Percentiles rank a stretch among this genome's conserved stretches.
Evolutionary conservation across 1,140 invertebrate species (phyloP).

Genomic region (Tribolium castaneum): DNA sequence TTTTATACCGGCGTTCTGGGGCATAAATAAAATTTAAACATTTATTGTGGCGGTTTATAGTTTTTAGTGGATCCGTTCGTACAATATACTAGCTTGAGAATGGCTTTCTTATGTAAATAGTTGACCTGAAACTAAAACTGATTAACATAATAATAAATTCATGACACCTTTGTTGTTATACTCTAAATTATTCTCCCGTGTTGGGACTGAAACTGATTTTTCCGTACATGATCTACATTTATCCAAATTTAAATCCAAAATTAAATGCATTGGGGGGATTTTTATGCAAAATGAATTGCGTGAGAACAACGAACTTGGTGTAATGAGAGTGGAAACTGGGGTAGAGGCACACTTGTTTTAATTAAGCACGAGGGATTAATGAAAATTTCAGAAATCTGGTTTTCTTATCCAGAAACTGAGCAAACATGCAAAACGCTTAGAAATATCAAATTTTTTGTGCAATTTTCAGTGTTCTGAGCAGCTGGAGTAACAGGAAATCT

Average conservation of each 20-base stretch:
- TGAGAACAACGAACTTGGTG: neutral
- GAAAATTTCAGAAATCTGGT: too few species aligned
- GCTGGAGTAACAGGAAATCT: too few species aligned
- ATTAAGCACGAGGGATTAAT: neutral
- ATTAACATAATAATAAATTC: constrained; percentile 15
- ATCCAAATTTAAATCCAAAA: neutral
- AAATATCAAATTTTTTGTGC: too few species aligned
- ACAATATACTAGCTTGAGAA: neutral
- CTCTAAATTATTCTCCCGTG: neutral
- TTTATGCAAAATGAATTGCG: neutral
- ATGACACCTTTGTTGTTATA: neutral
- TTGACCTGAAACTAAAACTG: constrained; percentile 16
- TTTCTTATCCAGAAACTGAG: too few species aligned
- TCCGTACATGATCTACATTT: constrained; percentile 1
- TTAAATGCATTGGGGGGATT: neutral
- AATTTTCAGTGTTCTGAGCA: too few species aligned
- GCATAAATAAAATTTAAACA: constrained; percentile 3
- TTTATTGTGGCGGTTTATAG: neutral
- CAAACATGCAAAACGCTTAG: too few species aligned
- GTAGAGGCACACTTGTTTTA: neutral
- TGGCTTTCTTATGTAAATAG: constrained; percentile 18
- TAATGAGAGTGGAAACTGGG: neutral
- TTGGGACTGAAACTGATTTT: neutral
- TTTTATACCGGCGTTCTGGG: too few species aligned
- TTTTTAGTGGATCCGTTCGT: neutral